Evolutionary conservation across 1,140 invertebrate species (phyloP).

Genomic region (Zaprionus tsacasi): DNA sequence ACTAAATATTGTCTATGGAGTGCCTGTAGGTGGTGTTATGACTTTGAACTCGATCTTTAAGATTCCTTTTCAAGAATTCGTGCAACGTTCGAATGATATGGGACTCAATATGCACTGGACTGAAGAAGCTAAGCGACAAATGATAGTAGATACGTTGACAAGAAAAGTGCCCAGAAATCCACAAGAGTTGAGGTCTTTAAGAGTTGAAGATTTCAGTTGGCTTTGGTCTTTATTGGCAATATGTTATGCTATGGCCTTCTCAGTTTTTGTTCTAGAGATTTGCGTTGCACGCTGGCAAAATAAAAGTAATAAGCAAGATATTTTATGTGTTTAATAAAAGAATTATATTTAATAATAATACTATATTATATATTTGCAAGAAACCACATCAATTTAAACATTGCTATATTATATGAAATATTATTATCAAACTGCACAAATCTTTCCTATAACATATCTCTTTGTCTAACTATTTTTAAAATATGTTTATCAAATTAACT

Average conservation of each 20-base stretch:
- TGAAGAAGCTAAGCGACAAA: background rate
- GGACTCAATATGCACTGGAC: conserved; percentile 17
- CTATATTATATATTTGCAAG: too few relatives aligned
- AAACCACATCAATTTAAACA: too few relatives aligned
- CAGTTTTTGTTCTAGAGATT: background rate
- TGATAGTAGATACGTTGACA: background rate
- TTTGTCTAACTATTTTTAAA: too few relatives aligned
- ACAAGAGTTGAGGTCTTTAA: conserved; percentile 4
- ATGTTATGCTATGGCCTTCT: conserved; percentile 4
- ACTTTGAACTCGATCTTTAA: conserved; percentile 24
- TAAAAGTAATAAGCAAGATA: background rate
- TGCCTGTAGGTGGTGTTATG: background rate
- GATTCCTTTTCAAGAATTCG: conserved; percentile 1
- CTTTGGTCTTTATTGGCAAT: conserved; percentile 23
- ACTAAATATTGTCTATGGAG: background rate
- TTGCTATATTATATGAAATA: too few relatives aligned
- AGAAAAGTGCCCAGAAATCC: background rate
- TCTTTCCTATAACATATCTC: too few relatives aligned
- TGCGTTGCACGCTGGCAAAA: background rate
- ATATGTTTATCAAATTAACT: background rate
- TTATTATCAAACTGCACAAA: too few relatives aligned
- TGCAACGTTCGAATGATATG: background rate
- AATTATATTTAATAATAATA: too few relatives aligned
- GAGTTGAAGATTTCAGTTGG: conserved; percentile 6
- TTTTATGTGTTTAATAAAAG: background rate